phyloP scores from a whole-genome alignment of 2,797 vertebrate genomes.

The Anomalospiza imberbis region DNA sequence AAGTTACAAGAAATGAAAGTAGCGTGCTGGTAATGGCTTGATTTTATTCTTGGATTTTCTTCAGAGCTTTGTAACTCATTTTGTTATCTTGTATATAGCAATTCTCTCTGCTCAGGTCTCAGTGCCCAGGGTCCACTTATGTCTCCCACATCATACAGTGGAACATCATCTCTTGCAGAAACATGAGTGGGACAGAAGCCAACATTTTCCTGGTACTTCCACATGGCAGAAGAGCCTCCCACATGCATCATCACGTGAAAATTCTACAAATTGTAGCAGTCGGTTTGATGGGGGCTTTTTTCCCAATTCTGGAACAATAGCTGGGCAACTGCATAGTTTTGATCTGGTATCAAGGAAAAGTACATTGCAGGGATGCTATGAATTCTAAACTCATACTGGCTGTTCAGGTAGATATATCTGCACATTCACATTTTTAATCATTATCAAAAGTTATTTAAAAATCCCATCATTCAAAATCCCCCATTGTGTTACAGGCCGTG shows the following conservation, averaged over 20 bases:
- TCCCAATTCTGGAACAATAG: neutral
- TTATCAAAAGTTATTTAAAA: neutral
- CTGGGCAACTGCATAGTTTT: neutral
- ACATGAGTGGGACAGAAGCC: neutral
- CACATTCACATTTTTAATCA: neutral
- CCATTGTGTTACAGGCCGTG: neutral
- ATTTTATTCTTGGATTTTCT: neutral
- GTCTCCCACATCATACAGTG: accelerated
- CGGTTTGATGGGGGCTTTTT: accelerated
- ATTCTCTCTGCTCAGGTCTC: neutral
- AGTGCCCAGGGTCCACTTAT: neutral
- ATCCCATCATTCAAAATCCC: accelerated
- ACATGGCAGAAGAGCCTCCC: neutral
- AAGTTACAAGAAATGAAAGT: neutral
- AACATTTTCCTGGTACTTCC: neutral
- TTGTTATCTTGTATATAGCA: neutral
- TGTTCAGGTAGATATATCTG: neutral
- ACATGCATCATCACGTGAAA: neutral
- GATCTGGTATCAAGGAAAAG: neutral
- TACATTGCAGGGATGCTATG: neutral
- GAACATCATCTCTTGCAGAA: neutral
- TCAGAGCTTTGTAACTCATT: neutral
- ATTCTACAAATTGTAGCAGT: neutral
- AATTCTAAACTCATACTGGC: neutral
- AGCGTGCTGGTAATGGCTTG: neutral